Conservation (phyloP, 2,797 vertebrate genomes). For the Podarcis siculus region DNA sequence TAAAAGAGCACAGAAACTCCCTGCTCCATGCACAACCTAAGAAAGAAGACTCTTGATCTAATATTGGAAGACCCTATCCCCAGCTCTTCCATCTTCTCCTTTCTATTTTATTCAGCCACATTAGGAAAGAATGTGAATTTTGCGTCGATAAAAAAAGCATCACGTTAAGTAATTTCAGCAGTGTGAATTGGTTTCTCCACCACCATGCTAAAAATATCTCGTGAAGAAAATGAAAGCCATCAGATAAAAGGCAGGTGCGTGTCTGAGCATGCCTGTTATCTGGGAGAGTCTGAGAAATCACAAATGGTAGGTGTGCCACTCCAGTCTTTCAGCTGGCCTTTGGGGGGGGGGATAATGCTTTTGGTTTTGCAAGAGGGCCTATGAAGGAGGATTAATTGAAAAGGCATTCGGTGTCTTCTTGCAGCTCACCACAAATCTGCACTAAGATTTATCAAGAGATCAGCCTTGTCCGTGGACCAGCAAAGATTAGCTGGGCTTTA, state of each 20-base stretch:
- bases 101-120: background rate
- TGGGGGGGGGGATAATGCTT: background rate
- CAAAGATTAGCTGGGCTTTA: constrained; percentile 77
- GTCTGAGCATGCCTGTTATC: background rate
- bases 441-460: constrained; percentile 77
- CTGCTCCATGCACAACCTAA: background rate
- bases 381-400: constrained; percentile 64
- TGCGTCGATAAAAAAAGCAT: constrained; percentile 43
- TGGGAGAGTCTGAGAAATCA: background rate
- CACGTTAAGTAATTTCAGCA: constrained; percentile 38
- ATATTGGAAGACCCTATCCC: background rate
- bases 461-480: constrained; percentile 68
- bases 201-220: constrained; percentile 58
- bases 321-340: constrained; percentile 15
- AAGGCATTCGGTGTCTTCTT: constrained; percentile 67
- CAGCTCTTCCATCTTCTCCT: background rate
- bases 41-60: background rate
- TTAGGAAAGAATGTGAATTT: constrained; percentile 19
- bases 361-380: constrained; percentile 42
- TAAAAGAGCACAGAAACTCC: background rate
- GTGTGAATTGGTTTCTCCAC: constrained; percentile 42
- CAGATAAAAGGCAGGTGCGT: background rate
- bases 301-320: background rate
- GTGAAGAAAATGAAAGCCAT: constrained; percentile 29
- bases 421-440: constrained; percentile 71